These are phyloP conservation scores for Ammodytes marinus DNA, from an alignment of 2,113 vertebrate species.

Conservation along the genomic window DNA sequence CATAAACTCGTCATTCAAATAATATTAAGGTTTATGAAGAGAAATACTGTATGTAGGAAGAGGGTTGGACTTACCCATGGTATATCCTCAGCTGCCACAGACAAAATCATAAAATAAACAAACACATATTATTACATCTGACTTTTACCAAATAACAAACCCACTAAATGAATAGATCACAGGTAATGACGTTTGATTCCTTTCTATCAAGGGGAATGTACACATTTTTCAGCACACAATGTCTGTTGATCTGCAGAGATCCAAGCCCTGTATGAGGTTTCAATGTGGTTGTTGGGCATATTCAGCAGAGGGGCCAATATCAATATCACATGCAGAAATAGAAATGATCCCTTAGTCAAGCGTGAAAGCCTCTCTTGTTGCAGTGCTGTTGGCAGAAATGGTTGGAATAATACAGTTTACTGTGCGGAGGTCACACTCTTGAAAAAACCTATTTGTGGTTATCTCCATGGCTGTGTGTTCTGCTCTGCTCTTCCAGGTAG, in stretches of 20 bases:
- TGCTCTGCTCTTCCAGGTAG: conserved; percentile 4
- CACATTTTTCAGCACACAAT: conserved; percentile 4
- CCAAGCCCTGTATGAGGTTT: not conserved
- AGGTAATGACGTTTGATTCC: not conserved
- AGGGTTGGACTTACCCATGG: not conserved
- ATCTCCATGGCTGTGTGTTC: conserved; percentile 28
- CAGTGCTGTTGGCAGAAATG: conserved; percentile 30
- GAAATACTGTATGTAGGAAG: not conserved
- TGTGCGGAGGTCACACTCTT: conserved; percentile 40
- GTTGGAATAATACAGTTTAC: conserved; percentile 37
- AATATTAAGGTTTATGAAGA: not conserved
- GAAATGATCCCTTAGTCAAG: conserved; percentile 55
- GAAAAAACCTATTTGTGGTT: conserved; percentile 34
- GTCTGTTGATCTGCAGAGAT: not conserved
- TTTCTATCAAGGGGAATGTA: not conserved
- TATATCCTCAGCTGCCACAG: no score
- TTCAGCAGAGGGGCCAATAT: conserved; percentile 34
- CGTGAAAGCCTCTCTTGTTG: conserved; percentile 57
- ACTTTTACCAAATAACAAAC: not conserved
- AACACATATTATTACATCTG: not conserved
- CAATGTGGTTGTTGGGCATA: conserved; percentile 5
- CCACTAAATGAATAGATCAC: not conserved
- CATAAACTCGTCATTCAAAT: no score
- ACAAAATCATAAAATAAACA: not conserved
- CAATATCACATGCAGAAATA: conserved; percentile 49